Evolutionary conservation across 2,113 vertebrate genomes (phyloP).

Genomic region (Theropithecus gelada): DNA sequence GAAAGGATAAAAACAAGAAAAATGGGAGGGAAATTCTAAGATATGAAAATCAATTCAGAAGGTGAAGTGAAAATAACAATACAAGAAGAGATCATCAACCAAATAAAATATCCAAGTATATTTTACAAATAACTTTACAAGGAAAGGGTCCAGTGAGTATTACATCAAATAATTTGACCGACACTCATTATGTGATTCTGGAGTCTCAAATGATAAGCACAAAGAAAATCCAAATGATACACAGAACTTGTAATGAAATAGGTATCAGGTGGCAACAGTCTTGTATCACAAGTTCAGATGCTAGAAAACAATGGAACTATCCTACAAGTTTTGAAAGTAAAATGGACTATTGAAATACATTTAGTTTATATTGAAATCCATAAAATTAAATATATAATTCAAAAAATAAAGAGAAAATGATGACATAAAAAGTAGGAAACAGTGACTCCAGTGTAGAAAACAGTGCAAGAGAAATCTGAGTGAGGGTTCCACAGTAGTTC

Average conservation of each 20-base stretch:
- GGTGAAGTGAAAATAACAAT: background rate
- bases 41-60: background rate
- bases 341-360: background rate
- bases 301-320: background rate
- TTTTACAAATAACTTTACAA: background rate
- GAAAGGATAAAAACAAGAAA: background rate
- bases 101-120: background rate
- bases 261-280: background rate
- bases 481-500: background rate
- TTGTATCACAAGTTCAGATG: background rate
- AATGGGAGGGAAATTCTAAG: background rate
- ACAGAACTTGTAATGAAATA: background rate
- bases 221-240: background rate
- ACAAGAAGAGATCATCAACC: background rate
- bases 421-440: background rate
- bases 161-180: background rate
- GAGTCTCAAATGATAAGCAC: background rate
- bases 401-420: background rate
- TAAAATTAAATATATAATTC: background rate
- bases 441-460: background rate
- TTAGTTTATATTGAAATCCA: background rate
- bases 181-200: background rate
- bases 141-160: background rate
- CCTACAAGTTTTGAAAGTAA: background rate
- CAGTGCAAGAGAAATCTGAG: background rate